A percentile compares a stretch with the other conserved stretches of the same genome.
phyloP scores from a whole-genome alignment of 2,113 vertebrate genomes.

The Phycodurus eques region DNA sequence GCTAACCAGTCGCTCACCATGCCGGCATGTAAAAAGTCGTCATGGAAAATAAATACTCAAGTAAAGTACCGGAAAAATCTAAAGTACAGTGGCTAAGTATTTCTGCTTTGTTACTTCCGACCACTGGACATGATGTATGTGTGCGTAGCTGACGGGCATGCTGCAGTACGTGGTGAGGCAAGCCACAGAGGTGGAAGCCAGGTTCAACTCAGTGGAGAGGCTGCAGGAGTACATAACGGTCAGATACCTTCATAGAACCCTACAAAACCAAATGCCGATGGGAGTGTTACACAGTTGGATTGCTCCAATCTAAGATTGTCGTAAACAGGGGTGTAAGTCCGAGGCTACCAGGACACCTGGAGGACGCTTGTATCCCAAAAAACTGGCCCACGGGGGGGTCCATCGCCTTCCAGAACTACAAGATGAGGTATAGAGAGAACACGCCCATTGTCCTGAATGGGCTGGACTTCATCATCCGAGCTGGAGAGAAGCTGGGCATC shows the following conservation, averaged over 20 bases:
- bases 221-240: constrained; percentile 73
- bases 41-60: too few species aligned
- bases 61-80: too few species aligned
- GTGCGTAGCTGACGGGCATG: constrained; percentile 72
- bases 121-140: neutral
- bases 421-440: constrained; percentile 78
- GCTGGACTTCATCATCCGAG: constrained; percentile 66
- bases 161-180: constrained; percentile 71
- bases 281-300: neutral
- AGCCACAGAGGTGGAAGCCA: constrained; percentile 75
- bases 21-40: too few species aligned
- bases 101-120: neutral
- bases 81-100: neutral
- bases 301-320: neutral
- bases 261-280: neutral
- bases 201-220: constrained; percentile 78
- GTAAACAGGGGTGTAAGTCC: constrained; percentile 66
- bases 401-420: constrained; percentile 75
- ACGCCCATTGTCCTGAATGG: constrained; percentile 73
- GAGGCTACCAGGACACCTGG: constrained; percentile 63
- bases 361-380: constrained; percentile 50
- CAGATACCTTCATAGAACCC: neutral
- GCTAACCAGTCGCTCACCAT: too few species aligned
- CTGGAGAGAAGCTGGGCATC: constrained; percentile 79
- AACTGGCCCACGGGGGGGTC: constrained; percentile 73